Conservation (phyloP, 2,888 invertebrate genomes). For the Mythimna loreyi region DNA sequence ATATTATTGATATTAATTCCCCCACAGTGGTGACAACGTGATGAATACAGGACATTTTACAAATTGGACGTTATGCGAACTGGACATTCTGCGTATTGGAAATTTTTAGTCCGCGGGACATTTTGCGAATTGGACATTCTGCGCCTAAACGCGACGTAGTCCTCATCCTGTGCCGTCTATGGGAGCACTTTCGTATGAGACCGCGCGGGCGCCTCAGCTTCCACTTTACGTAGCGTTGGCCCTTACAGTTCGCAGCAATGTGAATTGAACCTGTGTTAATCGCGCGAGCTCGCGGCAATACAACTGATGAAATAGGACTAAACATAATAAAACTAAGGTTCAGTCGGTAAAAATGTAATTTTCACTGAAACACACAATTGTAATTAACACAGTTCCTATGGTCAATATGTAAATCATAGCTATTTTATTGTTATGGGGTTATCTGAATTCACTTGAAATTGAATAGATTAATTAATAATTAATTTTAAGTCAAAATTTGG, state of each 20-base stretch:
- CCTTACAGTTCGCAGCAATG: neutral
- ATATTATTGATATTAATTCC: too few relatives aligned
- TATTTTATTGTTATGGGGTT: constrained; percentile 63
- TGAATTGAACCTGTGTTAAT: neutral
- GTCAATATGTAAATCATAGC: constrained; percentile 56
- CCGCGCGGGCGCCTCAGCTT: too few relatives aligned
- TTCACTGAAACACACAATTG: constrained; percentile 83
- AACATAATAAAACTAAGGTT: constrained; percentile 67
- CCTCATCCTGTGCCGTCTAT: too few relatives aligned
- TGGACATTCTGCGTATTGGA: too few relatives aligned
- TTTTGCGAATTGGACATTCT: too few relatives aligned
- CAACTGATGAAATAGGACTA: neutral
- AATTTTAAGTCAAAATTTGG: constrained; percentile 58
- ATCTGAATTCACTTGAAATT: constrained; percentile 49
- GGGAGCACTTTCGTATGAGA: too few relatives aligned
- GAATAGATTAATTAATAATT: constrained; percentile 42
- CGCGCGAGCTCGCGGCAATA: neutral
- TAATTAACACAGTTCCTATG: constrained; percentile 74
- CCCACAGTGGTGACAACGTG: too few relatives aligned
- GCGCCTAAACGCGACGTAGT: too few relatives aligned
- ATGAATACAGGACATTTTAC: too few relatives aligned
- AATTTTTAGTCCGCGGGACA: too few relatives aligned
- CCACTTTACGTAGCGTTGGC: too few relatives aligned
- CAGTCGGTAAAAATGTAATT: constrained; percentile 89
- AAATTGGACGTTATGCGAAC: too few relatives aligned